Evolutionary conservation across 2,797 vertebrate genomes (phyloP), one percentile per base, ranked within the genome.

Genomic region (Typhlichthys eigenmanni): DNA sequence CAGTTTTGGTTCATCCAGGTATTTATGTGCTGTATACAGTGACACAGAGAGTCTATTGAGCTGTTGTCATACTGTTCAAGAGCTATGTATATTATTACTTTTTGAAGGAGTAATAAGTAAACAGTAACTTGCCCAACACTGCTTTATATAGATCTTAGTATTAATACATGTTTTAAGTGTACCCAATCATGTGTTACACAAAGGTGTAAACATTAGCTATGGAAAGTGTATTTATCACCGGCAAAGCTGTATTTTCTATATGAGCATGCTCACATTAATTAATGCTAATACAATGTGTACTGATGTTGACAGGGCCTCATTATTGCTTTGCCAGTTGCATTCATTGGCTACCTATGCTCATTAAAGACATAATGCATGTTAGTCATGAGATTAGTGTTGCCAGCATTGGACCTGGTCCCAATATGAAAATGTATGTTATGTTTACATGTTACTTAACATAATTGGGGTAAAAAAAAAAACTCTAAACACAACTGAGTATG

Each of bases 321-420:
- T 62, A 69, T 75, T 73, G 61, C 72, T 64, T 55, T 77, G 68
- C 64, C 77, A 71, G 47, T 78, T 78, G 45, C 65, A 56, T 75
- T 72, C 63, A 72, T 67, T 55, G 52, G 74, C 76, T 56, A 77
- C 60, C 47, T 74, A 11, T 50, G 76, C 78, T 85, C 76, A 78
- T 88, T 85, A 86, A 61, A 65, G 34, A 55, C 63, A 65, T 52
- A 64, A 82, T 70, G 75, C 66, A 46, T 88, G 79, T 71, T 84
- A 75, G 62, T 81, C 86, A 88, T 84, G 76, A 85, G 74, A 67
- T 64, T 62, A 79, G 75, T 69, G 71, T 69, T 78, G 71, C 45
- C 62, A 55, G 34, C 5, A 38, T 38, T 38, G 34, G 34, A 8
- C 34, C 5, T 38, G 5, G 5, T 38, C 34, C 34, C 7, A 38